Conservation (phyloP, 2,113 vertebrate genomes). For the Semicossyphus pulcher region DNA sequence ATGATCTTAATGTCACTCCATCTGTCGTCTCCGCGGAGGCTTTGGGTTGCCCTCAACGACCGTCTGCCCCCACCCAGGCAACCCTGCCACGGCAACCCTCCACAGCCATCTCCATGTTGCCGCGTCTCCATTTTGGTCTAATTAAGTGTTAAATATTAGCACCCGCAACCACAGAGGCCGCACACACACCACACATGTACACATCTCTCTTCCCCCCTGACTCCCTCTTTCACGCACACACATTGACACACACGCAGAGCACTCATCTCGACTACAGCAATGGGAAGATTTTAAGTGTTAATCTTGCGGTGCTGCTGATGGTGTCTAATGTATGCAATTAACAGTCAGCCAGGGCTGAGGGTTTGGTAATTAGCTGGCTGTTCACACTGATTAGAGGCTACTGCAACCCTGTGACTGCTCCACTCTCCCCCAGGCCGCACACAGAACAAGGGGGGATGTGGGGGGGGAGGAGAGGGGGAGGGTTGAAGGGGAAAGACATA, state of each 20-base stretch:
- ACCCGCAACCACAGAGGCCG: conserved; percentile 61
- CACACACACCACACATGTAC: conserved; percentile 44
- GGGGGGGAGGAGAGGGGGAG: conserved; percentile 38
- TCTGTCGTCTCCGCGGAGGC: conserved; percentile 89
- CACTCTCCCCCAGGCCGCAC: conserved; percentile 75
- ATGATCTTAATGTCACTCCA: conserved; percentile 99
- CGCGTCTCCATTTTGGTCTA: conserved; percentile 75
- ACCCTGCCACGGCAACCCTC: conserved; percentile 86
- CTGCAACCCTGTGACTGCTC: conserved; percentile 83
- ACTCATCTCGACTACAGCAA: conserved; percentile 72
- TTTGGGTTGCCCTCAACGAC: conserved; percentile 90
- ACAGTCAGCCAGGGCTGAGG: conserved; percentile 92
- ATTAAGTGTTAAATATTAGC: conserved; percentile 82
- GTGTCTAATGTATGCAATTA: conserved; percentile 99
- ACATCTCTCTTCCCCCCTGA: conserved; percentile 20
- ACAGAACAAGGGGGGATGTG: conserved; percentile 47
- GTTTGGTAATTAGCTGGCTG: conserved; percentile 99
- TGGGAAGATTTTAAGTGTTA: conserved; percentile 99
- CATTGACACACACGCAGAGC: conserved; percentile 19
- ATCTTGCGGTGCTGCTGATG: conserved; percentile 99
- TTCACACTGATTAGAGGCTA: conserved; percentile 91
- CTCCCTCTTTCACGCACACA: conserved; percentile 27
- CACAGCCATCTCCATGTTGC: conserved; percentile 53
- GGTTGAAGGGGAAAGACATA: conserved; percentile 45
- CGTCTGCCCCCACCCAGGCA: conserved; percentile 88